Evolutionary conservation across 2,888 invertebrate species (phyloP).

Genomic region (Steinernema carpocapsae): DNA sequence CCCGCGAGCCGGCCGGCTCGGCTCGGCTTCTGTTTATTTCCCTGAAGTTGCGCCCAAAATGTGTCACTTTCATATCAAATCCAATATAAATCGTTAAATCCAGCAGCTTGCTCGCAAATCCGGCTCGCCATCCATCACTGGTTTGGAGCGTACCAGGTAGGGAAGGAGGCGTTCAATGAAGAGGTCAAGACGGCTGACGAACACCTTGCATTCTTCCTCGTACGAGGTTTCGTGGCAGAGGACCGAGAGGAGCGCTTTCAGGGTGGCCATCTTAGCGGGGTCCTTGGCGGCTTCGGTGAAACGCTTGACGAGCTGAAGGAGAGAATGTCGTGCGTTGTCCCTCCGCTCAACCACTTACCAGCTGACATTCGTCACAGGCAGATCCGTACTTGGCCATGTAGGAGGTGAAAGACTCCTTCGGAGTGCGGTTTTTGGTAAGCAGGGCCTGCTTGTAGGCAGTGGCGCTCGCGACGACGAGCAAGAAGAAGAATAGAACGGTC

Average conservation of each 20-base stretch:
- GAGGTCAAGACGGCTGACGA: conserved; percentile 61
- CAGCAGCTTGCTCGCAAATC: too few relatives aligned
- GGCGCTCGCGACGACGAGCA: conserved; percentile 36
- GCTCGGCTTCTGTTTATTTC: too few relatives aligned
- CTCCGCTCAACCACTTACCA: conserved; percentile 28
- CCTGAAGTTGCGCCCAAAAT: too few relatives aligned
- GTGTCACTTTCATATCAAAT: too few relatives aligned
- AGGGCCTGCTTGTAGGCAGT: conserved; percentile 43
- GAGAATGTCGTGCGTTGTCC: background rate
- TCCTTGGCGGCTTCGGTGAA: conserved; percentile 58
- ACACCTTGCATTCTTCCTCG: conserved; percentile 60
- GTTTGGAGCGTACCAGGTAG: conserved; percentile 64
- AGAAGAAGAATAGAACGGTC: conserved; percentile 38
- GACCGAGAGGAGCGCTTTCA: conserved; percentile 53
- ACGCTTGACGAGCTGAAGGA: conserved; percentile 52
- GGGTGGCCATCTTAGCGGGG: conserved; percentile 58
- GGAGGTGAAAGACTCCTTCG: conserved; percentile 34
- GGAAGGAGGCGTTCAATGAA: conserved; percentile 62
- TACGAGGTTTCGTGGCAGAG: conserved; percentile 61
- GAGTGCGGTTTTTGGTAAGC: conserved; percentile 52
- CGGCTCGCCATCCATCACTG: too few relatives aligned
- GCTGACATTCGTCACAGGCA: conserved; percentile 56
- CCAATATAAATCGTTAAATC: too few relatives aligned
- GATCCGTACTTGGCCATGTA: conserved; percentile 28
- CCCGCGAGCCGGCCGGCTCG: too few relatives aligned